phyloP scores from a whole-genome alignment of 2,113 vertebrate species.

The Gorsachius goisagi region DNA sequence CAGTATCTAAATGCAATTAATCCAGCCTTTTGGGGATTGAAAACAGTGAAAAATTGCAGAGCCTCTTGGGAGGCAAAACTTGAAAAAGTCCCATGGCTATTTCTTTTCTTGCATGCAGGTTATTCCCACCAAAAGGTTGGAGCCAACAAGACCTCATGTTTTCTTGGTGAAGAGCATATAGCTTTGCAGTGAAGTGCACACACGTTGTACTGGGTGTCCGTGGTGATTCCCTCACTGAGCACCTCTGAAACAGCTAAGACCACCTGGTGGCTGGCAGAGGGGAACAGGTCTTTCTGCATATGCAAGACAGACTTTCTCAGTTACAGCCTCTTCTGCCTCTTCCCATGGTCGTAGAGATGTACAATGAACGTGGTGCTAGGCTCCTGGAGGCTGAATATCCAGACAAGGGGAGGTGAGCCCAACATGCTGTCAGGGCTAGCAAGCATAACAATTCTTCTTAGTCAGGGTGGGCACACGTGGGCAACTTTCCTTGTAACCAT shows the following conservation, averaged over 20 bases:
- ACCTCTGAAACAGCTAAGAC: background rate
- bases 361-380: background rate
- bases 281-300: background rate
- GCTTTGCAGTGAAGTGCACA: background rate
- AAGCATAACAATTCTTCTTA: background rate
- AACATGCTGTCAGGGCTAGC: background rate
- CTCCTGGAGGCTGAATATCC: background rate
- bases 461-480: background rate
- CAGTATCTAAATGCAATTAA: background rate
- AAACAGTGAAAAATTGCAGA: background rate
- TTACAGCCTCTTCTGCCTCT: background rate
- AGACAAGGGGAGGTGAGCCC: background rate
- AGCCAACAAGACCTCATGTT: background rate
- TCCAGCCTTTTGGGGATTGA: background rate
- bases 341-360: background rate
- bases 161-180: background rate
- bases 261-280: background rate
- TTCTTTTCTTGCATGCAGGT: background rate
- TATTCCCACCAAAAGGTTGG: background rate
- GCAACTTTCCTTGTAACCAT: background rate
- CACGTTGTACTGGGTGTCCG: background rate
- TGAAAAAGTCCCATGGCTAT: background rate
- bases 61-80: background rate
- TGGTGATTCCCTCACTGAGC: too few species aligned
- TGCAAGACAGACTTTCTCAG: background rate